phyloP scores from a whole-genome alignment of 2,797 vertebrate genomes.

The Ctenopoma kingsleyae region DNA sequence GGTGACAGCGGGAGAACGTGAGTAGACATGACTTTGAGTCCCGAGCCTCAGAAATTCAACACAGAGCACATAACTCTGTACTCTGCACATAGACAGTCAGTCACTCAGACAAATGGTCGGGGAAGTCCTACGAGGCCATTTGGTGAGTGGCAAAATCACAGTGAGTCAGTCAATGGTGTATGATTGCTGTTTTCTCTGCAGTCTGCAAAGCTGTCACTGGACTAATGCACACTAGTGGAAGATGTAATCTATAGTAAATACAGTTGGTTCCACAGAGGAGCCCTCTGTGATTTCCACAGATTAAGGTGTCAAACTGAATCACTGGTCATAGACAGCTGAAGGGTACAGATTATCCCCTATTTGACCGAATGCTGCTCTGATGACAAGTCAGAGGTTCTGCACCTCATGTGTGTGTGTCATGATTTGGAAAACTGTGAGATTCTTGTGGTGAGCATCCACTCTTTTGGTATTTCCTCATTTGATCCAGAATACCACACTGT shows the following conservation, averaged over 20 bases:
- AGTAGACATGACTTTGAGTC: constrained; percentile 36
- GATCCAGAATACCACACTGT: constrained; percentile 41
- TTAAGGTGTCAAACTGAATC: constrained; percentile 81
- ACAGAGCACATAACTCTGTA: constrained; percentile 14
- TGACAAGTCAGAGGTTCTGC: constrained; percentile 44
- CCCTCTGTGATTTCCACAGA: constrained; percentile 77
- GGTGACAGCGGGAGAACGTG: constrained; percentile 38
- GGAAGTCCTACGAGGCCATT: constrained; percentile 59
- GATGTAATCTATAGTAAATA: constrained; percentile 83
- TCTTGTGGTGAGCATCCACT: constrained; percentile 36
- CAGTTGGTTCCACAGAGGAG: constrained; percentile 68
- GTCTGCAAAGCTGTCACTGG: constrained; percentile 76
- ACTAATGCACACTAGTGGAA: constrained; percentile 74
- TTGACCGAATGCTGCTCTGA: constrained; percentile 50
- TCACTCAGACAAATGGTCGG: constrained; percentile 42
- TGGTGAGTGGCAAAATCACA: constrained; percentile 63
- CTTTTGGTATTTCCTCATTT: constrained; percentile 62
- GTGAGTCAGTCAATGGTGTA: constrained; percentile 69
- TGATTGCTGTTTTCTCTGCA: constrained; percentile 77
- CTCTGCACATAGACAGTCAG: constrained; percentile 32
- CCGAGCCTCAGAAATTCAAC: constrained; percentile 20
- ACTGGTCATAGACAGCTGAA: constrained; percentile 70
- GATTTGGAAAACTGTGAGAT: constrained; percentile 25
- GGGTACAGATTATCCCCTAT: constrained; percentile 69
- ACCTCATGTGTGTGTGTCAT: neutral